Base-by-base conservation (phyloP, 2,113 vertebrate species). In the Semnornis frantzii region DNA sequence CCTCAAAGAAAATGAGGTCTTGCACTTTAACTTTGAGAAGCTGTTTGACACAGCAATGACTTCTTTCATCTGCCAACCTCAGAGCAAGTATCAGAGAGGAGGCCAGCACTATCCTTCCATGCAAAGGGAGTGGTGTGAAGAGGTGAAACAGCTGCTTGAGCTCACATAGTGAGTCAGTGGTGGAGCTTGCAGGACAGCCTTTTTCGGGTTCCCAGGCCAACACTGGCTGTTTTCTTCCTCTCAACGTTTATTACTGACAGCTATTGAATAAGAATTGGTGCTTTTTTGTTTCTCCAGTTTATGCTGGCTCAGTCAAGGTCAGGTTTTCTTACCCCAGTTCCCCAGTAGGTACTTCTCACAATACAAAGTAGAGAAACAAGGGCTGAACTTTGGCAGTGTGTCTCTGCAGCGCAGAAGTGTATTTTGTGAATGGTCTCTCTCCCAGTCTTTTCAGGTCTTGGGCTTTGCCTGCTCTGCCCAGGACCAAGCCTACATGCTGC, bases 211-310 rank as follows among this genome's bases (percentile, higher is more conserved):
- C 44, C 44, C 54, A 33, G 60, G 55, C 65, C 79, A 77, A 2
- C 3, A 3, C 69, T 90, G 92, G 57, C 82, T 31, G 1, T 92
- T 85, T 54, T 87, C 28, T 60, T 77, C 54, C 64, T 77, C 76
- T 90, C 73, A 19, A 19, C 3, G 0, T 83, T 77, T 68, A 15
- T 90, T 81, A 46, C 33, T 60, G 37, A 71, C 15, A 42, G 39
- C 28, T 85, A 3, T 23, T 90, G 58, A 90, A 30, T 68, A 81
- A 85, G 30, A 92, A 68, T 6, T 7, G 19, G 20, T 81, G 37
- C 24, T 31, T 42, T 78, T 82, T 65, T 85, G 31, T 90, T 94
- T 77, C 48, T 90, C n/a, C 30, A 42, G 16, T 80, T 59, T 70
- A 31, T 65, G 13, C 69, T 74, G 44, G n/a, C 48, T 19, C 28